These are phyloP conservation scores for Galago senegalensis DNA, from an alignment of 2,797 vertebrate genomes.

Conservation along the genomic window DNA sequence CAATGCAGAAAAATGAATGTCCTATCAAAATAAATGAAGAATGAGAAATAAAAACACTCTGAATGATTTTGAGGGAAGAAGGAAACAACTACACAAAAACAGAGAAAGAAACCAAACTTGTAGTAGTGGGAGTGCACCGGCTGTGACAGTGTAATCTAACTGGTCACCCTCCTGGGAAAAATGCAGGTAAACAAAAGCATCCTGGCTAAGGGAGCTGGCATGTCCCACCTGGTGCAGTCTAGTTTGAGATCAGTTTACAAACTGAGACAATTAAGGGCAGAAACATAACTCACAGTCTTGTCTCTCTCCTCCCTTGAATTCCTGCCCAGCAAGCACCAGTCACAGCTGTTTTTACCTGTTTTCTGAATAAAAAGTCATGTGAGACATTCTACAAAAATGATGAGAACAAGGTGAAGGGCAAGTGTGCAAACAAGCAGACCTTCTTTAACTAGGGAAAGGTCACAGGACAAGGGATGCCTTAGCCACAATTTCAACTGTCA, in stretches of 20 bases:
- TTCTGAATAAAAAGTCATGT: neutral
- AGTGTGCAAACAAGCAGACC: neutral
- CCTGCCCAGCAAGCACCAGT: neutral
- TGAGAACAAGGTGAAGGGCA: neutral
- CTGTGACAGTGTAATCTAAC: neutral
- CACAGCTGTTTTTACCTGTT: neutral
- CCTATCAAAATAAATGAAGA: neutral
- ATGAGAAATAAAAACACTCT: neutral
- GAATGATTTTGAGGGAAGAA: neutral
- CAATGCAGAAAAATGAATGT: neutral
- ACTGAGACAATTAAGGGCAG: neutral
- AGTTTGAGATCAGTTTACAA: neutral
- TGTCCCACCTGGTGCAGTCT: fast-evolving
- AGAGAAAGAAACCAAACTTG: neutral
- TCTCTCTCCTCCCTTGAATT: neutral
- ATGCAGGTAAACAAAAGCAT: neutral
- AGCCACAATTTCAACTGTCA: neutral
- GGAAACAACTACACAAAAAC: neutral
- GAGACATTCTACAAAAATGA: constrained; percentile 1
- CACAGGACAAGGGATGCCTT: neutral
- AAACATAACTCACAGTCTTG: neutral
- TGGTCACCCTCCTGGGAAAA: neutral
- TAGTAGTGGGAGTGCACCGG: neutral
- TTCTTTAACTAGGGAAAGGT: neutral
- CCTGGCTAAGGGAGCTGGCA: fast-evolving